Base-by-base conservation (phyloP, 1,140 invertebrate species). In the Bombus impatiens region DNA sequence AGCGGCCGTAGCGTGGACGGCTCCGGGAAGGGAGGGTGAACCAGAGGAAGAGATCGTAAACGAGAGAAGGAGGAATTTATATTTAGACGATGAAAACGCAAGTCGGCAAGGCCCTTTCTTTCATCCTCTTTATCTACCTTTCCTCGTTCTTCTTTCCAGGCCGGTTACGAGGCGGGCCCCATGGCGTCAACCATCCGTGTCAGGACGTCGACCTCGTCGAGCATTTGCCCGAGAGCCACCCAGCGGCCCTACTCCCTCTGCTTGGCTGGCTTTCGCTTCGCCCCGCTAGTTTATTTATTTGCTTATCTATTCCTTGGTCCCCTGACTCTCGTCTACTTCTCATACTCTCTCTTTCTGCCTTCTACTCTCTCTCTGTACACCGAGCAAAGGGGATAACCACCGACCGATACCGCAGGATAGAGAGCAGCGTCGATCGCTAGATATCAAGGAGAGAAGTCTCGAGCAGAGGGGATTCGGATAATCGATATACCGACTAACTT, bases 171-270 rank as follows among this genome's bases (percentile, higher is more conserved):
- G 88, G 92, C 88, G 91, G 91, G 93, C 91, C 92, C 92, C 91
- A 92, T 89, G 88, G 91, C 93, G 90, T 94, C 92, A 94, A 92
- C 94, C 92, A 94, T 94, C 93, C 94, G 94, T 94, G 92, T 91
- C 91, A 91, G 94, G 94, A 88, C 94, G 92, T 92, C 93, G 94
- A 94, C 94, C 94, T 92, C 93, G 85, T 90, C 88, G 91, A 93
- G 89, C 91, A 88, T 92, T 94, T 88, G 91, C 92, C 89, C 93
- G 91, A 92, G 92, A 92, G 90, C 88, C 90, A 91, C 88, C 86
- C 77, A 71, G 89, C 88, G 89, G 89, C 88, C 87, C 88, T 90
- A 81, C 88, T 79, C 88, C 59, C 62, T 62, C 44, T 62, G 62
- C 65, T 88, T 53, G 47, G 88, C 88, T 80, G 42, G 83, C 80